Base-by-base conservation (phyloP, 2,888 invertebrate genomes). In the Dolichopus griseipennis region DNA sequence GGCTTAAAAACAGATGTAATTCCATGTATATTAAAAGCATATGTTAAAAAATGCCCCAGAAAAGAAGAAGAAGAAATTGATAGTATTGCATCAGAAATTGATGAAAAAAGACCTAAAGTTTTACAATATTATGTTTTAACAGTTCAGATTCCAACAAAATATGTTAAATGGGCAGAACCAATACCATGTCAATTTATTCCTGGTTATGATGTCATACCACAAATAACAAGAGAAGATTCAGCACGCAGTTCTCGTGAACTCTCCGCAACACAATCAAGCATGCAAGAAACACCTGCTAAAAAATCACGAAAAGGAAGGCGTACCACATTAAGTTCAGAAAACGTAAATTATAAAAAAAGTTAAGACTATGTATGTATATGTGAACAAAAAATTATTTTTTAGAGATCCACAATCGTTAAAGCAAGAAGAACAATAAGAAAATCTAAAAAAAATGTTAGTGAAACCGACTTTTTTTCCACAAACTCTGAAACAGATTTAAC, bases 161-260 rank as follows among this genome's bases (percentile, higher is more conserved):
- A 77, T 18, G 78, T 77, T 61, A 65, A 70, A 18, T 80, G 78
- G 78, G 74, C 75, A 22, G 72, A 75, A 7, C 79, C 79, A 0
- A 64, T 72, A 5, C 71, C 72, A 0, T 79, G 80, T 62, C 76
- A 79, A 1, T 62, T 62, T 22, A 22, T 20, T 62, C 20, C 22
- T 22, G 21, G 21, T 27, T 27, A 27, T 62, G 22, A 62, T 62
- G 62, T 22, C 20, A 20, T 62, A 22, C n/a, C 12, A 12, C 21
- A 62, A 8, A 9, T 22, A 62, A 4, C 10, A 62, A 62, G 22
- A 22, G 5, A 62, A 61, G 15, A 61, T 4, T 5, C 27, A 7
- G 22, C 9, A 21, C 22, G 22, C 4, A 12, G 7, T 62, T 1
- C 22, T 20, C 21, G 9, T 12, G 20, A 22, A 2, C 20, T 10